Percentiles rank a stretch among this genome's conserved stretches.
Conservation (phyloP, 2,113 vertebrate species). For the Corydoras sp. region DNA sequence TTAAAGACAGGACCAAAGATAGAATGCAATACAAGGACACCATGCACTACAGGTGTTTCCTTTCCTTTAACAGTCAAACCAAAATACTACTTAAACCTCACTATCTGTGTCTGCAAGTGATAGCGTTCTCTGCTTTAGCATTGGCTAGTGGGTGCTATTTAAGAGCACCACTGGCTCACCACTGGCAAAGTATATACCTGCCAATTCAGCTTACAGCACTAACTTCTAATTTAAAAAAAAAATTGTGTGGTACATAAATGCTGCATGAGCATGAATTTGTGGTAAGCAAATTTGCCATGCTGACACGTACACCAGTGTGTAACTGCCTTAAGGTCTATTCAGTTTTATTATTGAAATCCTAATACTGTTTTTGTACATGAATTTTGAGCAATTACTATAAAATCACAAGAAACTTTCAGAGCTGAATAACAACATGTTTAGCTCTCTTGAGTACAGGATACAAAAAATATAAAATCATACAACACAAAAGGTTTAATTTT, state of each 20-base stretch:
- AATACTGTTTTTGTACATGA: too few relatives aligned
- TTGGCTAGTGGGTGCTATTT: conserved; percentile 27
- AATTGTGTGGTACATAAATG: neutral
- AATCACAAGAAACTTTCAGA: too few relatives aligned
- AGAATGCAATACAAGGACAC: too few relatives aligned
- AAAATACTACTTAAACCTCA: conserved; percentile 52
- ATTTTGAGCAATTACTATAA: too few relatives aligned
- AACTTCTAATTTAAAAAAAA: conserved; percentile 5
- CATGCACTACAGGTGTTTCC: too few relatives aligned
- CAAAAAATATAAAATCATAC: too few relatives aligned
- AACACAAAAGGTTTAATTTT: too few relatives aligned
- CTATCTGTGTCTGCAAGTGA: conserved; percentile 45
- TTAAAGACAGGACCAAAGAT: too few relatives aligned
- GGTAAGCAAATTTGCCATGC: neutral
- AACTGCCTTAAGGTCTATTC: neutral
- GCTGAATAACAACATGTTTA: too few relatives aligned
- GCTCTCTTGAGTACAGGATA: too few relatives aligned
- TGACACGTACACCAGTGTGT: neutral
- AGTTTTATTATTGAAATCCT: neutral
- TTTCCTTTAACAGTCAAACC: neutral
- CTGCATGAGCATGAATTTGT: neutral
- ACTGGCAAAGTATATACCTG: conserved; percentile 36
- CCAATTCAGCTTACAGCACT: conserved; percentile 13
- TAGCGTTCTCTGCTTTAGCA: conserved; percentile 28
- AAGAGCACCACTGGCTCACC: conserved; percentile 26